Base-by-base conservation (phyloP, 2,888 invertebrate genomes). In the Drosophila eohydei region DNA sequence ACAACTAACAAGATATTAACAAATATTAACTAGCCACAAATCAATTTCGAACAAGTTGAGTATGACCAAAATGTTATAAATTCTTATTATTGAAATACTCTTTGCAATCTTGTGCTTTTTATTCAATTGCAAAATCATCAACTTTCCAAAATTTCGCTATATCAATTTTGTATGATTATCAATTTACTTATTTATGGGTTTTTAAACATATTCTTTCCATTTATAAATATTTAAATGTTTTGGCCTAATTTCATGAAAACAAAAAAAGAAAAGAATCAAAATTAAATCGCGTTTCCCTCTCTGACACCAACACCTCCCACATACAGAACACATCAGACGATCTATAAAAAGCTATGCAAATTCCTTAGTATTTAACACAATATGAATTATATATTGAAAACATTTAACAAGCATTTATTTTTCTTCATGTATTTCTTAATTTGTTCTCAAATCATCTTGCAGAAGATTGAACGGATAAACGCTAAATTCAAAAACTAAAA, bases 391-490 rank as follows among this genome's bases (percentile, higher is more conserved):
- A 9, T 52, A 84, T 75, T 61, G 60, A 81, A 78, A 71, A 81
- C 77, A 80, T 80, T 87, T 84, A 84, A 83, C 83, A 72, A 81
- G 72, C 59, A 77, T 89, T 85, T 83, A 83, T 78, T 83, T 83
- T 86, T 89, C 80, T 88, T 83, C 77, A 83, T 84, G 75, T 86
- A 76, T 79, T 90, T 88, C 90, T 90, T 91, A 72, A 81, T 91
- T 92, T 90, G 77, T 90, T 92, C 89, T 90, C 80, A 74, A 92
- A 91, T 92, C 92, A 91, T 92, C 91, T 91, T 92, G 91, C 92
- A 93, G 92, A 93, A 93, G 92, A 93, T 93, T 93, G 92, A 93
- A 93, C 92, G 92, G 93, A 93, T 92, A 88, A 91, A 88, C 91
- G 83, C 90, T 86, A 78, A 89, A 85, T 80, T 74, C 71, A 78